Evolutionary conservation across 2,797 vertebrate genomes (phyloP).

Genomic region (Muscicapa comitata): DNA sequence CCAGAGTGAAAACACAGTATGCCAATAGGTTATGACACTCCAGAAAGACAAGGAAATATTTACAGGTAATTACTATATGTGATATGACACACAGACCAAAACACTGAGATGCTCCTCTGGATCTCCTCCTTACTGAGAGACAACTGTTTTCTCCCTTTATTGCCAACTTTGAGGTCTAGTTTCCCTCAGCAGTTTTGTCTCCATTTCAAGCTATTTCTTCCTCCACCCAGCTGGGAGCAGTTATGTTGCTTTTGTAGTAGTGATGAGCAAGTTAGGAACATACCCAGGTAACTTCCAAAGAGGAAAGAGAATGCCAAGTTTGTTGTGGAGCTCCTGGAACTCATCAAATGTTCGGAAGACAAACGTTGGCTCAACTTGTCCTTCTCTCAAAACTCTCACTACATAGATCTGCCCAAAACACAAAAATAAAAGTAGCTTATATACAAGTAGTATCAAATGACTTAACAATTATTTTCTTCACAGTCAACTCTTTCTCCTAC

Average conservation of each 20-base stretch:
- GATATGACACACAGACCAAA: background rate
- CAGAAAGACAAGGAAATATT: background rate
- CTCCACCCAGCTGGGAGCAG: background rate
- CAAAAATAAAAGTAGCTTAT: background rate
- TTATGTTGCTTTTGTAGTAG: background rate
- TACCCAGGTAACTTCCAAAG: conserved; percentile 97
- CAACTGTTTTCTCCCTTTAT: background rate
- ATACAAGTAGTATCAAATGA: background rate
- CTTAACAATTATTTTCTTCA: background rate
- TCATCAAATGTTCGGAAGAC: conserved; percentile 97
- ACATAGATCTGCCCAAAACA: conserved; percentile 86
- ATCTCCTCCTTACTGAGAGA: background rate
- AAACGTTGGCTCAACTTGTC: conserved; percentile 88
- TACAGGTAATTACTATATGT: background rate
- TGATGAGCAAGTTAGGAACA: background rate
- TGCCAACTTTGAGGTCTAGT: background rate
- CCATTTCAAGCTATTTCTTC: background rate
- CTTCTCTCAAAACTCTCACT: conserved; percentile 90
- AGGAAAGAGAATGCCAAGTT: conserved; percentile 92
- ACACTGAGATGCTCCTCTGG: background rate
- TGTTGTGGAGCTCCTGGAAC: conserved; percentile 98
- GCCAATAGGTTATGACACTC: background rate
- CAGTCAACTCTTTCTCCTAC: background rate
- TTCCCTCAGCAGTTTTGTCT: background rate
- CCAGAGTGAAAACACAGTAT: background rate